phyloP scores from a whole-genome alignment of 2,888 invertebrate genomes.

The Synergus japonicus region DNA sequence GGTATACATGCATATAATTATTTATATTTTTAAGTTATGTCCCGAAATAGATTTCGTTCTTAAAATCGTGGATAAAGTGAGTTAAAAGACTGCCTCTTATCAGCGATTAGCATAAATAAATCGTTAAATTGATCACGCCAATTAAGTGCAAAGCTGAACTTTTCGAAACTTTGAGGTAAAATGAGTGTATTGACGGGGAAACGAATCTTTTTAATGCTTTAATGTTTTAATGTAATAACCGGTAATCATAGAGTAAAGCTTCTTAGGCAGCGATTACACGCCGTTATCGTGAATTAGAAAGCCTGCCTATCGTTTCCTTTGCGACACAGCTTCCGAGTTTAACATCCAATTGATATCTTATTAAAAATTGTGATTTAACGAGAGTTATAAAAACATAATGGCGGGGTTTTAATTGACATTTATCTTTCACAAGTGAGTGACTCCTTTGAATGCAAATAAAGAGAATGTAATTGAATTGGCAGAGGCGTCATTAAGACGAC shows the following conservation, averaged over 20 bases:
- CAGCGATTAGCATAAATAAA: not conserved
- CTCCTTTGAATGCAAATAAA: not conserved
- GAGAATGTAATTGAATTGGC: too few species aligned
- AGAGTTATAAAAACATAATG: slow-evolving; percentile 3
- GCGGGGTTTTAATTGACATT: not conserved
- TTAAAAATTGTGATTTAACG: slow-evolving; percentile 5
- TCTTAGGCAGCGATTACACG: slow-evolving; percentile 19
- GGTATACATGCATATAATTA: not conserved
- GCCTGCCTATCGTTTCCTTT: not conserved
- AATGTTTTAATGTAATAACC: slow-evolving; percentile 18
- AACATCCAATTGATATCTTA: not conserved
- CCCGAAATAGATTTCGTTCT: not conserved
- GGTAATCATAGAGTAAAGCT: slow-evolving; percentile 18
- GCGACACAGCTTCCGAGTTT: slow-evolving; percentile 1
- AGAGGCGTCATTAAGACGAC: too few species aligned
- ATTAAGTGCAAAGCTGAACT: not conserved
- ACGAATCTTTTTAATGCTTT: not conserved
- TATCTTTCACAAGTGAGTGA: not conserved
- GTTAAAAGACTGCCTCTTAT: not conserved
- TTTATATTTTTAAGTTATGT: not conserved
- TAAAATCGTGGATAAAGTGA: not conserved
- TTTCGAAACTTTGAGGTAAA: slow-evolving; percentile 3
- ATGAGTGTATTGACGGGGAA: not conserved
- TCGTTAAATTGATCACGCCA: not conserved
- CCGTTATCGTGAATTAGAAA: slow-evolving; percentile 35